Evolutionary conservation across 1,140 invertebrate genomes (phyloP), one percentile per base, ranked within the genome.

Genomic region (Pectinophora gossypiella): DNA sequence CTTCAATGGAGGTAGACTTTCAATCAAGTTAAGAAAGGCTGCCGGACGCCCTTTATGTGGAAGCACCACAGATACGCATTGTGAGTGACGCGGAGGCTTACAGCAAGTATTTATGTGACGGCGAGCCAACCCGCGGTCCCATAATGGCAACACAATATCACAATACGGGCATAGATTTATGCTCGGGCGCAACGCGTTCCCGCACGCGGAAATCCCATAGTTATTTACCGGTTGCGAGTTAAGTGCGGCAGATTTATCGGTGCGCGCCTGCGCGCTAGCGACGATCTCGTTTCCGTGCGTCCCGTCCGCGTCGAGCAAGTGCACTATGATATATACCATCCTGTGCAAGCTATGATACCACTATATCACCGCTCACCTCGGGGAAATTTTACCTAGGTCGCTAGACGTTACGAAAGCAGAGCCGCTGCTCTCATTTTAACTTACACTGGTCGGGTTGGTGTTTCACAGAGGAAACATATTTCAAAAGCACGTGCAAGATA

Each of bases 131-230:
- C 66, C 61, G 64, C 60, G 61, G 68, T 64, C 68, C 64, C 66
- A 76, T 84, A 84, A 84, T 84, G 76, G 83, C 83, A 86, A 81
- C 80, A 86, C 80, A 86, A 86, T 86, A 86, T 86, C 83, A 86
- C 83, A 86, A 86, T 86, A 77, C 81, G 63, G 77, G 80, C 80
- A 79, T 70, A 81, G 83, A 86, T 86, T 86, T 86, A 86, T 86
- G 80, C 76, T 61, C 72, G 54, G 63, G 79, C 76, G 77, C n/a
- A n/a, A n/a, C n/a, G n/a, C n/a, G n/a, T n/a, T n/a, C n/a, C n/a
- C 77, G 79, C 80, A 86, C 76, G 77, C 78, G 83, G 80, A 86
- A 86, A 86, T 86, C 83, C 83, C 80, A 82, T 82, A 79, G 82
- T 86, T 86, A 86, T 86, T 86, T 86, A 86, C 83, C 82, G 80